Evolutionary conservation across 2,113 vertebrate genomes (phyloP).

Genomic region (Scatophagus argus): DNA sequence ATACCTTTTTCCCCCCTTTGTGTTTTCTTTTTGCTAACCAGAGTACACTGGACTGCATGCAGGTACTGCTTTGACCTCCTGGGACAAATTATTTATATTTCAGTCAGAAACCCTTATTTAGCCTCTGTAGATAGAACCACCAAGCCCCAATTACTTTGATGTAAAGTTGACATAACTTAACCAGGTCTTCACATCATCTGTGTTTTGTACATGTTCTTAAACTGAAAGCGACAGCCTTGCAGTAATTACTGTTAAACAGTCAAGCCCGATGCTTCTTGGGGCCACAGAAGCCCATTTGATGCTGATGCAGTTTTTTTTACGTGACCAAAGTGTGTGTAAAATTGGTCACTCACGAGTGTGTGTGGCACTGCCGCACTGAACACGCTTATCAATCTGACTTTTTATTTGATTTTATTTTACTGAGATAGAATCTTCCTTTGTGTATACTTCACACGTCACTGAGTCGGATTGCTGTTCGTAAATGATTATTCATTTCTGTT

Average conservation of each 20-base stretch:
- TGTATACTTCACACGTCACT: not conserved
- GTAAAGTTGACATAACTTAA: not conserved
- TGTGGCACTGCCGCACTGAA: constrained; percentile 29
- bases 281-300: not conserved
- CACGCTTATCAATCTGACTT: not conserved
- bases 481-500: constrained; percentile 1
- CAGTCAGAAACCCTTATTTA: constrained; percentile 1
- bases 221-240: not conserved
- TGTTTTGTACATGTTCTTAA: not conserved
- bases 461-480: not conserved
- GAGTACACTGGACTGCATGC: constrained; percentile 98
- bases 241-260: constrained; percentile 6
- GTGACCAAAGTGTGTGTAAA: constrained; percentile 30
- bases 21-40: constrained; percentile 83
- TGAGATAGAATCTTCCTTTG: not conserved
- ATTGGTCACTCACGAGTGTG: constrained; percentile 32
- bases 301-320: not conserved
- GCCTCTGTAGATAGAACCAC: constrained; percentile 33
- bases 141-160: constrained; percentile 9
- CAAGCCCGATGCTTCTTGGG: not conserved
- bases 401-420: constrained; percentile 1
- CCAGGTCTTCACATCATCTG: not conserved
- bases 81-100: constrained; percentile 6
- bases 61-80: constrained; percentile 86
- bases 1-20: constrained; percentile 53